Evolutionary conservation across 1,140 invertebrate species (phyloP), one percentile per base, ranked within the genome.

Genomic region (Philaenus spumarius): DNA sequence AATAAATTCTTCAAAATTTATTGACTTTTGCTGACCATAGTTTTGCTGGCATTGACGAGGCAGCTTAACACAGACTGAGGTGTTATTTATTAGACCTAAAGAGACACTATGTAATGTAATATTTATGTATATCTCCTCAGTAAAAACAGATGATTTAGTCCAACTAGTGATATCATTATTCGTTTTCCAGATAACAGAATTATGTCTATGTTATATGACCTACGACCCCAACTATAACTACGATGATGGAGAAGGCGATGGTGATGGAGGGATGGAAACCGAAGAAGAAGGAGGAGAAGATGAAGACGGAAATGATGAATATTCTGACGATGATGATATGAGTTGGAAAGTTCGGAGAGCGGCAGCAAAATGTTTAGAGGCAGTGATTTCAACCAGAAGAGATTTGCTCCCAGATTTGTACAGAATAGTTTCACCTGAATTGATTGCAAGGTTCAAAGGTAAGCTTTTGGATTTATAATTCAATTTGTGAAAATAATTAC

Each of bases 211-310:
- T 69, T 96, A 95, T 72, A 85, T 98, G 46, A 93, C 90, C n/a
- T 95, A 98, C 68, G 95, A 98, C 78, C 96, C 96, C 5, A 98
- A 98, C 72, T 98, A 98, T 70, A 98, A 98, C 75, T 98, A 98
- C 68, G 94, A 97, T 67, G 89, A 91, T 66, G 86, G 87, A 61
- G 79, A 80, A 42, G 80, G 80, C 47, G 80, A 81, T 60, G 79
- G 77, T 39, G 81, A 83, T 56, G 80, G 81, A 30, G 78, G 85
- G 42, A 83, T 79, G 79, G 82, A 82, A 61, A 85, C 82, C 17
- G 86, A 86, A 63, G 84, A 89, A 34, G 84, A 88, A 57, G 87
- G 68, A 15, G 76, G 85, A 59, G 82, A 81, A 34, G 83, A 89
- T 14, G 85, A 89, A 58, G 87, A 82, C 40, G 85, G 85, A 40